Percentiles rank a stretch among this genome's conserved stretches.
Conservation (phyloP, 37 sponge, comb jelly and placozoan genomes). For the Haliclona indistincta region DNA sequence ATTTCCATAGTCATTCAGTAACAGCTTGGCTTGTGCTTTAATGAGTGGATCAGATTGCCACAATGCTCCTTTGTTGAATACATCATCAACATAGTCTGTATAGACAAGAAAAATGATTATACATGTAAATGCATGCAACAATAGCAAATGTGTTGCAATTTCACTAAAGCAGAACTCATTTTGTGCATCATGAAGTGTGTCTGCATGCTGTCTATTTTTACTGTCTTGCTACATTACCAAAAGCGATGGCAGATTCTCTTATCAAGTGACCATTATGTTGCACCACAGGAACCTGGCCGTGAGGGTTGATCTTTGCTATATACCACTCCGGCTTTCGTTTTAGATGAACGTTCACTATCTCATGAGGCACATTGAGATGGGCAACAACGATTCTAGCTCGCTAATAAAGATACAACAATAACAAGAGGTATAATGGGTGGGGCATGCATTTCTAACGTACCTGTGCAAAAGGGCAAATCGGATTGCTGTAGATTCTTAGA, state of each 20-base stretch:
- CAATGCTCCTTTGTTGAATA: constrained; percentile 33
- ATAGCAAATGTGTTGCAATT: neutral
- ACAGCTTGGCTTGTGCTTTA: constrained; percentile 45
- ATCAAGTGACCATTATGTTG: constrained; percentile 68
- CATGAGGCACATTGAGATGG: constrained; percentile 32
- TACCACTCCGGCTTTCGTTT: constrained; percentile 76
- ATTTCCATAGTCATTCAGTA: constrained; percentile 52
- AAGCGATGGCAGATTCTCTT: constrained; percentile 63
- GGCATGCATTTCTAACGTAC: constrained; percentile 3
- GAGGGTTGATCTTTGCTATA: constrained; percentile 51
- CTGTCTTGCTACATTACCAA: constrained; percentile 46
- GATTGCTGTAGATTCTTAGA: constrained; percentile 76
- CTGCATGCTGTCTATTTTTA: no score
- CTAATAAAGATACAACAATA: constrained; percentile 21
- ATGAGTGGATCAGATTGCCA: constrained; percentile 53
- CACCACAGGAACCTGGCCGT: constrained; percentile 58
- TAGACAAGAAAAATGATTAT: neutral
- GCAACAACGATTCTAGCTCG: constrained; percentile 62
- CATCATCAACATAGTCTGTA: constrained; percentile 75
- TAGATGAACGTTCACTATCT: constrained; percentile 67
- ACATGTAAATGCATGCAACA: neutral
- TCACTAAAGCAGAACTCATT: neutral
- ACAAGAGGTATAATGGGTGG: neutral
- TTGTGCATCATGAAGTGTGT: no score
- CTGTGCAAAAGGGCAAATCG: constrained; percentile 83